Conservation (phyloP, 2,888 invertebrate genomes). For the Bombyx huttoni region DNA sequence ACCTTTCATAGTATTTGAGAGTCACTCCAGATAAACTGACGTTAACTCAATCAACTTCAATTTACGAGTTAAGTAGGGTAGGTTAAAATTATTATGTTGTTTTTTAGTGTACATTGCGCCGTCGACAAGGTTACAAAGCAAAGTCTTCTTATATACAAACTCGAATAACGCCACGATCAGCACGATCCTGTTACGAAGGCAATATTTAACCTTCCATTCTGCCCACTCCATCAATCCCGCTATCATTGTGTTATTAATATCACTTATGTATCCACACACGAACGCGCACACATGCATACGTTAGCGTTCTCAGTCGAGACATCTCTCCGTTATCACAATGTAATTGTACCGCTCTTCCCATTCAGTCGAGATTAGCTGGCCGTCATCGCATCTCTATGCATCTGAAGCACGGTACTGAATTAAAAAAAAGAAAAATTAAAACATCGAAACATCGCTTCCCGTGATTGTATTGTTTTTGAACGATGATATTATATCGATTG, state of each 20-base stretch:
- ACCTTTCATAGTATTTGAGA: too few relatives aligned
- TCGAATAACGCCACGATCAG: too few relatives aligned
- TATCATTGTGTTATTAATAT: background rate
- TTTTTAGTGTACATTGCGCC: too few relatives aligned
- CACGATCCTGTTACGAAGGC: background rate
- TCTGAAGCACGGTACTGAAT: background rate
- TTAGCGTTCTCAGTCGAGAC: conserved; percentile 18
- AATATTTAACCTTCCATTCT: background rate
- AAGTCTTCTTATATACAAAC: too few relatives aligned
- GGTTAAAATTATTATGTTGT: too few relatives aligned
- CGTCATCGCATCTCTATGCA: conserved; percentile 9
- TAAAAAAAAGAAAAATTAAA: too few relatives aligned
- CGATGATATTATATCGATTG: background rate
- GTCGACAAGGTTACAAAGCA: too few relatives aligned
- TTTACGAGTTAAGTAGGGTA: too few relatives aligned
- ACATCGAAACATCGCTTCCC: background rate
- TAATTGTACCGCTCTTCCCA: conserved; percentile 35
- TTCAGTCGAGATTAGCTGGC: conserved; percentile 26
- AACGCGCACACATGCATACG: background rate
- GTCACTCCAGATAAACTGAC: too few relatives aligned
- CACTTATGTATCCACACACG: background rate
- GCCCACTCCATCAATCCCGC: background rate
- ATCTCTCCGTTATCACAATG: conserved; percentile 23
- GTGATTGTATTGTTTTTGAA: background rate
- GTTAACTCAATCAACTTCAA: too few relatives aligned